Conservation (phyloP, 2,888 invertebrate genomes). For the Chaetogeoica ovagalla region DNA sequence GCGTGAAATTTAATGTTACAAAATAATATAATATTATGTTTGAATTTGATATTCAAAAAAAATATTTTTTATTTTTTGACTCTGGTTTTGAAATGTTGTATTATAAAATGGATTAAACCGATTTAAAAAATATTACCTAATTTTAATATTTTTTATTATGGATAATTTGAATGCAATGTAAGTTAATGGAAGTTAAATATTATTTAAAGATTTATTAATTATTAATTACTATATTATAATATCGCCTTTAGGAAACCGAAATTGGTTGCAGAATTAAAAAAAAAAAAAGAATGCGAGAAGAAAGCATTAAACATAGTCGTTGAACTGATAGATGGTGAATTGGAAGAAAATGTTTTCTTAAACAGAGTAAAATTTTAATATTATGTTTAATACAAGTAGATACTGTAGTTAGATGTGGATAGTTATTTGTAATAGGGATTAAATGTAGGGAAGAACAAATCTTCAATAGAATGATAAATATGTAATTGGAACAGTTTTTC, state of each 20-base stretch:
- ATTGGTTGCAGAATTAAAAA: slow-evolving; percentile 58
- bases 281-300: slow-evolving; percentile 74
- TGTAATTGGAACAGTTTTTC: no score
- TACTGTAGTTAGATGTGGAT: not conserved
- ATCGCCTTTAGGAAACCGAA: not conserved
- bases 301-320: slow-evolving; percentile 75
- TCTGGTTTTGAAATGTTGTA: no score
- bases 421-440: no score
- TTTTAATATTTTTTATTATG: not conserved
- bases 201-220: not conserved
- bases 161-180: not conserved
- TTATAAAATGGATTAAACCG: no score
- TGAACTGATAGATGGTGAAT: slow-evolving; percentile 68
- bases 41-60: no score
- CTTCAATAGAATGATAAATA: no score
- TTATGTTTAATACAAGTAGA: not conserved
- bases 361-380: slow-evolving; percentile 59
- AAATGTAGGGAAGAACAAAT: no score
- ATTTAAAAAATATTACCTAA: no score
- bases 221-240: not conserved
- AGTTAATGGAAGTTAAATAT: not conserved
- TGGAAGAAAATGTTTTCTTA: slow-evolving; percentile 61
- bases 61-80: no score
- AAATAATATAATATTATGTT: no score
- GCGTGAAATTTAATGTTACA: no score